Conservation (phyloP, 2,888 invertebrate genomes). For the Tinea trinotella region DNA sequence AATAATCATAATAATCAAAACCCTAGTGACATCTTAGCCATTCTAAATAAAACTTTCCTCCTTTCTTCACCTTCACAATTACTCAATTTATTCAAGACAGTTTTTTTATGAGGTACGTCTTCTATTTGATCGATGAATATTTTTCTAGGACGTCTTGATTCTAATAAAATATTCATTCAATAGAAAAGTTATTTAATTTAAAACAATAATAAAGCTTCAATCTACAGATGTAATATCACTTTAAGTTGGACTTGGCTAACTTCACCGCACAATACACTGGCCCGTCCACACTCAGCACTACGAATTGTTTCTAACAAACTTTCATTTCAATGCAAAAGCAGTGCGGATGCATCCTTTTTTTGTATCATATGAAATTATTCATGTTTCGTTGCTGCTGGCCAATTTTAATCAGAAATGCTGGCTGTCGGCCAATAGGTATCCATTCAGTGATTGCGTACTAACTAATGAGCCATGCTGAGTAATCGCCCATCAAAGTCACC, state of each 20-base stretch:
- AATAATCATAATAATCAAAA: no score
- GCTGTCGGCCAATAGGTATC: conserved; percentile 1
- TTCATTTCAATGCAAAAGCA: conserved; percentile 3
- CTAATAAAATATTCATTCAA: no score
- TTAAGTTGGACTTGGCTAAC: background rate
- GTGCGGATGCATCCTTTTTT: conserved; percentile 2
- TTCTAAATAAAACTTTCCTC: no score
- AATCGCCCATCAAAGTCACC: background rate
- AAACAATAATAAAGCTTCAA: background rate
- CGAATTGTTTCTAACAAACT: conserved; percentile 3
- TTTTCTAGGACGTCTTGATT: no score
- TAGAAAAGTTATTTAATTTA: no score
- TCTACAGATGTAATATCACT: background rate
- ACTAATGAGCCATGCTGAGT: conserved; percentile 9
- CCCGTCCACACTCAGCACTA: background rate
- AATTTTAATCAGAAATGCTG: conserved; percentile 16
- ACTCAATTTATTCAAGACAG: no score
- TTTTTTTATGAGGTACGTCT: no score
- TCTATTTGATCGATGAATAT: no score
- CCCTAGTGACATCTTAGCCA: no score
- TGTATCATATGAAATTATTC: conserved; percentile 2
- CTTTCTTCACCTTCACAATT: no score
- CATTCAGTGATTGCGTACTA: conserved; percentile 12
- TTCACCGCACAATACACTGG: background rate
- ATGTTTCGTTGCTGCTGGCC: conserved; percentile 11